Conservation (phyloP, 2,888 invertebrate species). For the Cerastis leucographa region DNA sequence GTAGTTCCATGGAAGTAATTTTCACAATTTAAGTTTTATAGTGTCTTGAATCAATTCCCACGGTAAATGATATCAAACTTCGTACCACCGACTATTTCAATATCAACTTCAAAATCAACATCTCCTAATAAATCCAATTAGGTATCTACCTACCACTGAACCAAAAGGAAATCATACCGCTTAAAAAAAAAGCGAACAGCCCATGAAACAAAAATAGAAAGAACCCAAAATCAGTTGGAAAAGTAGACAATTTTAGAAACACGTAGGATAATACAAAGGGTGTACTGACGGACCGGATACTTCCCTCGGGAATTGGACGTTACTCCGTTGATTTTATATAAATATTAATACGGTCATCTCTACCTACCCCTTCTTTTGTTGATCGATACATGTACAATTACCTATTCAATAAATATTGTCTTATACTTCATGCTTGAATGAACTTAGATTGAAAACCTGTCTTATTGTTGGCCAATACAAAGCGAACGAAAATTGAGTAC, state of each 20-base stretch:
- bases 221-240: conserved; percentile 54
- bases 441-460: not conserved
- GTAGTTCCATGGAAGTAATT: not conserved
- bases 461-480: not conserved
- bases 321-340: conserved; percentile 64
- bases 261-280: conserved; percentile 48
- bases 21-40: not conserved
- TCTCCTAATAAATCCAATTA: not conserved
- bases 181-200: not conserved
- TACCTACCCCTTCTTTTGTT: conserved; percentile 37
- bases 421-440: not conserved
- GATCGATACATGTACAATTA: conserved; percentile 33
- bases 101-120: not conserved
- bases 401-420: conserved; percentile 4
- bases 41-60: not conserved
- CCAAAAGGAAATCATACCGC: not conserved
- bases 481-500: not conserved
- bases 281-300: conserved; percentile 39
- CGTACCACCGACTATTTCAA: not conserved
- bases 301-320: conserved; percentile 41
- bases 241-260: conserved; percentile 53
- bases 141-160: not conserved
- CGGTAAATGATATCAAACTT: not conserved
- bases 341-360: conserved; percentile 63
- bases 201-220: conserved; percentile 40